Percentiles rank a stretch among this genome's conserved stretches.
These are phyloP conservation scores for Toxostoma redivivum DNA, from an alignment of 2,113 vertebrate genomes.

Conservation along the genomic window DNA sequence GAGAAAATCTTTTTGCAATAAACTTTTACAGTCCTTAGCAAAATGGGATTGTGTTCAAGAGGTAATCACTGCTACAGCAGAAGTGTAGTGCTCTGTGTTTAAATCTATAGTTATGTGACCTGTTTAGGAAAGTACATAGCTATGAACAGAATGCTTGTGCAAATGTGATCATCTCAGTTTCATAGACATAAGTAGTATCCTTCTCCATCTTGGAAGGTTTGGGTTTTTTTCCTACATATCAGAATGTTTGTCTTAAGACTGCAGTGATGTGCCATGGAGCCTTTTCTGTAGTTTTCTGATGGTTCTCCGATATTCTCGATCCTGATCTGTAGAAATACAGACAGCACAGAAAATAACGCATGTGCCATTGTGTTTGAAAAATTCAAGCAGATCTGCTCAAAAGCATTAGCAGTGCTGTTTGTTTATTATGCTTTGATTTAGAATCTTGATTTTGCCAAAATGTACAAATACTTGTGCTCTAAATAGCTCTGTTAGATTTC, in stretches of 20 bases:
- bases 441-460: not conserved
- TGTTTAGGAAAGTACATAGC: not conserved
- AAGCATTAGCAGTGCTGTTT: not conserved
- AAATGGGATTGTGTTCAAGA: not conserved
- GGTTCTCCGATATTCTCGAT: not conserved
- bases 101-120: not conserved
- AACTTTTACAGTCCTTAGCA: not conserved
- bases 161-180: not conserved
- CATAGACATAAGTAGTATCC: not conserved
- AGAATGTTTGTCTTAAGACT: not conserved
- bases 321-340: not conserved
- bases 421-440: not conserved
- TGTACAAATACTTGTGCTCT: not conserved
- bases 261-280: not conserved
- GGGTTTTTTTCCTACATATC: not conserved
- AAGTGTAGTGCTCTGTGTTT: not conserved
- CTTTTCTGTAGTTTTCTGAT: not conserved
- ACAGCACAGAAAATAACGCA: not conserved
- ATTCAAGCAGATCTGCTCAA: not conserved
- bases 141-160: not conserved
- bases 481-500: not conserved
- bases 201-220: not conserved
- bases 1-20: not conserved
- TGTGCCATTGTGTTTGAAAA: not conserved
- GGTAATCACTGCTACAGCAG: not conserved